Evolutionary conservation across 2,113 vertebrate species (phyloP).

Genomic region (Nesogale talazaci): DNA sequence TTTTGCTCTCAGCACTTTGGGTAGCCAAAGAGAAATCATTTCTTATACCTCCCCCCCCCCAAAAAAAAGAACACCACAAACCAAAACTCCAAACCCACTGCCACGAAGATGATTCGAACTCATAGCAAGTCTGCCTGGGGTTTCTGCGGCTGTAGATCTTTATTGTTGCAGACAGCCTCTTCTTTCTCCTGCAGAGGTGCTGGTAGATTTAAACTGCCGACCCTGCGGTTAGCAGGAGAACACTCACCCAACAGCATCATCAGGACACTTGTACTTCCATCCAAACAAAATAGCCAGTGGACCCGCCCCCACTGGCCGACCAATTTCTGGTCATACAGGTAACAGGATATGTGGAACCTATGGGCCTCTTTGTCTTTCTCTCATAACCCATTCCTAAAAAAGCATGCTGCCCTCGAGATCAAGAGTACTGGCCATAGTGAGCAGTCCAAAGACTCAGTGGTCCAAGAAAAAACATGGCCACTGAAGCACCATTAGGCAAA

Average conservation of each 20-base stretch:
- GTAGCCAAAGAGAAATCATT: constrained; percentile 23
- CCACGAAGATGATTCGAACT: too few species aligned
- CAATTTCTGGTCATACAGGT: constrained; percentile 23
- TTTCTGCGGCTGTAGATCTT: too few species aligned
- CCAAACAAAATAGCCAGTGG: constrained; percentile 41
- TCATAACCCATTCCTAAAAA: not conserved
- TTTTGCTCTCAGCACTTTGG: not conserved
- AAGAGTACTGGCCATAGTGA: not conserved
- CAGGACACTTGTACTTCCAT: constrained; percentile 20
- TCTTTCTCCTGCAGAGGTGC: too few species aligned
- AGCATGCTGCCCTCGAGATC: not conserved
- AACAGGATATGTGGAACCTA: constrained; percentile 37
- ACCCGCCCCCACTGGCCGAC: constrained; percentile 26
- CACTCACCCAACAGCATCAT: too few species aligned
- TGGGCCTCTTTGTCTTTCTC: constrained; percentile 4
- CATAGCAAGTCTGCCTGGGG: too few species aligned
- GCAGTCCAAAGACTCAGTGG: not conserved
- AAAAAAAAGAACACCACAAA: too few species aligned
- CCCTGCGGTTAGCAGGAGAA: too few species aligned
- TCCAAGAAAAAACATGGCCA: constrained; percentile 40
- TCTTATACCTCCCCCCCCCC: not conserved
- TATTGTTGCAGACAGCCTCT: too few species aligned
- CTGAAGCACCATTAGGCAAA: constrained; percentile 11
- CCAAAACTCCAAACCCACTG: too few species aligned
- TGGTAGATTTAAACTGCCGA: too few species aligned